Evolutionary conservation across 2,113 vertebrate species (phyloP).

Genomic region (Cathartes aura): DNA sequence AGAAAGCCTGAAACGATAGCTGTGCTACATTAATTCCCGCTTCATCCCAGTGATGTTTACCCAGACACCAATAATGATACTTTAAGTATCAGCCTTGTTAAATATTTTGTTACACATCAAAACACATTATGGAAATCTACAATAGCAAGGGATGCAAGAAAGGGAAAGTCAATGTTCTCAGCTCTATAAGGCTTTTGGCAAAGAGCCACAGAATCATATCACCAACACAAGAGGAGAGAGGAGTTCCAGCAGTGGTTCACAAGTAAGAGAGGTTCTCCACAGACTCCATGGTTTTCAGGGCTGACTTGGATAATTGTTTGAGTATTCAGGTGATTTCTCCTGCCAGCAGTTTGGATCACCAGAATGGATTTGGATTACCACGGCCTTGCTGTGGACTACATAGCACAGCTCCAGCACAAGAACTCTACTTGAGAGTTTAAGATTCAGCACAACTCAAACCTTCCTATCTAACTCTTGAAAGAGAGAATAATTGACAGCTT

Average conservation of each 20-base stretch:
- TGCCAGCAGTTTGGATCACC: not conserved
- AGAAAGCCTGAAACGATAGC: not conserved
- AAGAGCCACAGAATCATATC: not conserved
- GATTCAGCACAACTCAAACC: not conserved
- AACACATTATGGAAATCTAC: not conserved
- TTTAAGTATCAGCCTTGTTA: not conserved
- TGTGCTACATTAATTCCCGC: not conserved
- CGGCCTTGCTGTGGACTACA: not conserved
- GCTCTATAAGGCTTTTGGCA: not conserved
- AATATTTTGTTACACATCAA: not conserved
- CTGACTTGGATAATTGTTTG: not conserved
- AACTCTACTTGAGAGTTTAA: not conserved
- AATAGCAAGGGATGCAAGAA: not conserved
- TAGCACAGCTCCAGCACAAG: not conserved
- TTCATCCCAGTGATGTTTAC: not conserved
- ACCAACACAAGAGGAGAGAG: not conserved
- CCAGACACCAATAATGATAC: not conserved
- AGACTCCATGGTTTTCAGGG: not conserved
- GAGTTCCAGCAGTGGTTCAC: not conserved
- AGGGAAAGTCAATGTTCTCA: not conserved
- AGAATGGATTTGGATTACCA: not conserved
- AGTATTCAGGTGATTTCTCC: not conserved
- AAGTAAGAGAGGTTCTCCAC: not conserved
- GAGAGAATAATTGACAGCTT: not conserved
- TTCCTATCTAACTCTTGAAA: not conserved